phyloP scores from a whole-genome alignment of 92 coral and sea anemone species.

The Umimayanthus chanpuru region DNA sequence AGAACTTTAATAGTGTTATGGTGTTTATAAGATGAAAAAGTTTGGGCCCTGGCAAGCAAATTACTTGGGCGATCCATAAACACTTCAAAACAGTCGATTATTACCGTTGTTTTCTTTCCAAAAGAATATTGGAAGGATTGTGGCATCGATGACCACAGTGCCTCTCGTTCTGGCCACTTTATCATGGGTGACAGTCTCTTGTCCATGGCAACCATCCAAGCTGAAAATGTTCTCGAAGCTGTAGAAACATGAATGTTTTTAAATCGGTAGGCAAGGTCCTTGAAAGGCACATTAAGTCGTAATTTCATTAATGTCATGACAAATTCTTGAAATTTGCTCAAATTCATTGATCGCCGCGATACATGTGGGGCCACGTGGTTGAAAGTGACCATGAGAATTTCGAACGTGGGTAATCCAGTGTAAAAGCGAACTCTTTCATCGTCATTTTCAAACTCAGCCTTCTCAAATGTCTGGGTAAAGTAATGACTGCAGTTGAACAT shows the following conservation, averaged over 20 bases:
- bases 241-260: neutral
- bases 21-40: slow-evolving; percentile 57
- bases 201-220: neutral
- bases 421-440: neutral
- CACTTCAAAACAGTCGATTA: slow-evolving; percentile 59
- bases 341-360: neutral
- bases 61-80: slow-evolving; percentile 56
- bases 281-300: neutral
- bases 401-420: neutral
- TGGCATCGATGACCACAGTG: slow-evolving; percentile 63
- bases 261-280: neutral
- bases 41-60: slow-evolving; percentile 59
- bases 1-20: slow-evolving; percentile 64
- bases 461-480: neutral
- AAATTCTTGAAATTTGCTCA: too few species aligned
- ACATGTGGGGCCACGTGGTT: neutral
- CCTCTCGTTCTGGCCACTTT: slow-evolving; percentile 48
- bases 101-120: slow-evolving; percentile 54
- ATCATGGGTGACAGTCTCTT: neutral
- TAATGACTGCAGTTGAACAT: neutral
- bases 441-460: slow-evolving; percentile 13
- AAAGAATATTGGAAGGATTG: slow-evolving; percentile 57
- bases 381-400: neutral
- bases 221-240: neutral
- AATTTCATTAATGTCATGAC: too few species aligned